These are phyloP conservation scores for Scatophagus argus DNA, from an alignment of 2,113 vertebrate genomes.

Conservation along the genomic window DNA sequence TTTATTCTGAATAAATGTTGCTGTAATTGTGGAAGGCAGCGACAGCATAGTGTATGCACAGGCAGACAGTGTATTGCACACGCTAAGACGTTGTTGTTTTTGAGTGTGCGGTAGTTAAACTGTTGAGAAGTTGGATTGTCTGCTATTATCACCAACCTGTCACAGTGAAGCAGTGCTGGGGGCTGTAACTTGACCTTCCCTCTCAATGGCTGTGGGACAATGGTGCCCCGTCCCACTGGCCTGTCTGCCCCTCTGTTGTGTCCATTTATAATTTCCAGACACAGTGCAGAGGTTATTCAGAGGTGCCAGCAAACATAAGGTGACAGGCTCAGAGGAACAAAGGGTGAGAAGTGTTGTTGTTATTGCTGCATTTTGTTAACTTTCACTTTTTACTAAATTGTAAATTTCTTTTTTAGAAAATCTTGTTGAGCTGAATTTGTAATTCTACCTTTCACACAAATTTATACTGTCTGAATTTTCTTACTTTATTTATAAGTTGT, in stretches of 20 bases:
- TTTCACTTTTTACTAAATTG: not conserved
- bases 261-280: slow-evolving; percentile 82
- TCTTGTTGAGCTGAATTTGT: not conserved
- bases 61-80: rapidly evolving
- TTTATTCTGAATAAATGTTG: too few species aligned
- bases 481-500: not conserved
- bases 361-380: slow-evolving; percentile 16
- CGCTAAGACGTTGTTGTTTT: not conserved
- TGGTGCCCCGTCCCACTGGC: slow-evolving; percentile 69
- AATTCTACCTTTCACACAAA: not conserved
- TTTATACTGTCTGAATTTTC: not conserved
- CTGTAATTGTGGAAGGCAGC: not conserved
- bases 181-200: slow-evolving; percentile 78
- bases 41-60: rapidly evolving
- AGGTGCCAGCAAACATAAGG: slow-evolving; percentile 58
- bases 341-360: slow-evolving; percentile 65
- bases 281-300: slow-evolving; percentile 75
- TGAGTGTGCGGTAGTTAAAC: slow-evolving; percentile 11
- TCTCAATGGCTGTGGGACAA: slow-evolving; percentile 72
- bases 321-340: slow-evolving; percentile 58
- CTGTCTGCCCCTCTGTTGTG: slow-evolving; percentile 58
- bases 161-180: slow-evolving; percentile 25
- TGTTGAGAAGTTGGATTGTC: slow-evolving; percentile 53
- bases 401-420: not conserved
- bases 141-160: slow-evolving; percentile 46